phyloP scores from a whole-genome alignment of 2,888 invertebrate genomes.

The Spodoptera exigua region DNA sequence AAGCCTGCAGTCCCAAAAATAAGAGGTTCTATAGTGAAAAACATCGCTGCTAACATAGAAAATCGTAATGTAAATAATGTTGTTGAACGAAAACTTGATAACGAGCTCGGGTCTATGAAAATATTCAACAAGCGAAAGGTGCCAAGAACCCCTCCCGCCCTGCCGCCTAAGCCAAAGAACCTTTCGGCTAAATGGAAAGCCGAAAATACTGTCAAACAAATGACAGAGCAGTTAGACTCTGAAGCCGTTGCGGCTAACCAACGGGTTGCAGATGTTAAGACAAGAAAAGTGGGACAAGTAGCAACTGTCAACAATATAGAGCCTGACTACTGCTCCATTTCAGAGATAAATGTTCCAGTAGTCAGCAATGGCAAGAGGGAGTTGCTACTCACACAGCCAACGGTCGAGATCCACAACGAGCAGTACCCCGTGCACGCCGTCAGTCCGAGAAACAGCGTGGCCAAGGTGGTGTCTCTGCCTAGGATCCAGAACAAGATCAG shows the following conservation, averaged over 20 bases:
- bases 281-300: conserved; percentile 87
- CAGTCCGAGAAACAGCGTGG: conserved; percentile 82
- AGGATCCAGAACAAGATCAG: conserved; percentile 84
- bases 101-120: conserved; percentile 80
- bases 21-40: conserved; percentile 87
- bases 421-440: conserved; percentile 81
- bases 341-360: conserved; percentile 92
- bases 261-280: conserved; percentile 89
- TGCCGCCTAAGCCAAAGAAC: conserved; percentile 94
- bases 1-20: conserved; percentile 79
- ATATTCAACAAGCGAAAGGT: conserved; percentile 89
- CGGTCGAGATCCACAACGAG: conserved; percentile 87
- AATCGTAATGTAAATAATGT: conserved; percentile 75
- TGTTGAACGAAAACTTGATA: conserved; percentile 85
- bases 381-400: conserved; percentile 87
- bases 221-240: conserved; percentile 86
- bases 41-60: conserved; percentile 85
- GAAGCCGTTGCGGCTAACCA: conserved; percentile 89
- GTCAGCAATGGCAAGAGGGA: conserved; percentile 88
- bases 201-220: conserved; percentile 80
- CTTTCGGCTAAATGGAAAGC: conserved; percentile 91
- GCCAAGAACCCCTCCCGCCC: conserved; percentile 91
- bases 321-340: conserved; percentile 94
- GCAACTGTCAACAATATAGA: conserved; percentile 87
- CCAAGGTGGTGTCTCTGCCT: conserved; percentile 83